Evolutionary conservation across 1,140 invertebrate genomes (phyloP).

Genomic region (Triops cancriformis): DNA sequence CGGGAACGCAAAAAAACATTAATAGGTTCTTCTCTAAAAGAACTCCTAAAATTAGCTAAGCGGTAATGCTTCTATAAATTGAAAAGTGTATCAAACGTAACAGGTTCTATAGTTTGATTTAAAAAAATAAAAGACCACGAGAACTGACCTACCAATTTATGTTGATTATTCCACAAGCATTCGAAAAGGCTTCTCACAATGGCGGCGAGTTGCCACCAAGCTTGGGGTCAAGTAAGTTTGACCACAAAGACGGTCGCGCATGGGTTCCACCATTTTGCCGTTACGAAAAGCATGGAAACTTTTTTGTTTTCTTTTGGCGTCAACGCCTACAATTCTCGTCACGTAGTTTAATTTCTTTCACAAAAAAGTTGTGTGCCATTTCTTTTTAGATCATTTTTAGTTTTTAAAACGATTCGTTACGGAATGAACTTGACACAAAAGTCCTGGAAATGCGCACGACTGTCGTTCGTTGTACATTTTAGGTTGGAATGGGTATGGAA

Average conservation of each 20-base stretch:
- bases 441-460: not conserved
- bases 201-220: slow-evolving; percentile 80
- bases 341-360: not conserved
- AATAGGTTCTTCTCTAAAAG: not conserved
- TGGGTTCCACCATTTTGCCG: not conserved
- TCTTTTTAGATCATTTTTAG: no score
- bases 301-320: not conserved
- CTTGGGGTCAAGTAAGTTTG: slow-evolving; percentile 85
- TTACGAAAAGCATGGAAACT: not conserved
- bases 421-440: no score
- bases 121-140: not conserved
- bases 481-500: slow-evolving; percentile 14
- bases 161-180: slow-evolving; percentile 41
- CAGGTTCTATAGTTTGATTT: not conserved
- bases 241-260: not conserved
- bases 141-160: slow-evolving; percentile 40
- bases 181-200: slow-evolving; percentile 66
- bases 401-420: no score
- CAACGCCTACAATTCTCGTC: not conserved
- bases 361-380: not conserved
- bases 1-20: no score
- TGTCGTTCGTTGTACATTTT: slow-evolving; percentile 15
- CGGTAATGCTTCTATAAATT: not conserved
- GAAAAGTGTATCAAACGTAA: not conserved
- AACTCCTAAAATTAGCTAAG: not conserved